Evolutionary conservation across 1,140 invertebrate species (phyloP).

Genomic region (Caenorhabditis inopinata): DNA sequence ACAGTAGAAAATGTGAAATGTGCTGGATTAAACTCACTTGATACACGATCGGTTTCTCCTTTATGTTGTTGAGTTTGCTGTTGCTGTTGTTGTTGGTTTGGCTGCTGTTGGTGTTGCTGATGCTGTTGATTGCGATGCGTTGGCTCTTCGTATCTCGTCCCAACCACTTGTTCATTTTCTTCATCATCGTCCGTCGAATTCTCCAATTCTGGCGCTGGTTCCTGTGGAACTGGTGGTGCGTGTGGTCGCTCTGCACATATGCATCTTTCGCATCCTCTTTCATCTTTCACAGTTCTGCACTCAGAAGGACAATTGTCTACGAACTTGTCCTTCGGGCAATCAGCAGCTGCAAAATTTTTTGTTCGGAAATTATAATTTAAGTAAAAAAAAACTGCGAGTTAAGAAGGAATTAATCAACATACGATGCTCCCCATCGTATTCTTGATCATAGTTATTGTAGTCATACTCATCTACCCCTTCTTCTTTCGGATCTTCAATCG

Average conservation of each 20-base stretch:
- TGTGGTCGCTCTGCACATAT: slow-evolving; percentile 41
- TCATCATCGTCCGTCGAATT: slow-evolving; percentile 35
- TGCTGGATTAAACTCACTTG: not conserved
- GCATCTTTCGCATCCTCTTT: slow-evolving; percentile 47
- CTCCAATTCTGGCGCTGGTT: slow-evolving; percentile 18
- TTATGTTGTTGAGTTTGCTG: too few species aligned
- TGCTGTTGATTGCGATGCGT: not conserved
- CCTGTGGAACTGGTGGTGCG: not conserved
- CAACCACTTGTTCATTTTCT: slow-evolving; percentile 18
- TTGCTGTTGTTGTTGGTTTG: not conserved
- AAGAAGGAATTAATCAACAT: too few species aligned
- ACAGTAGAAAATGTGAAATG: too few species aligned
- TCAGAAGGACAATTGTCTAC: slow-evolving; percentile 40
- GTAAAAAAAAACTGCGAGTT: not conserved
- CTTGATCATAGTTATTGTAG: slow-evolving; percentile 48
- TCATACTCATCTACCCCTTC: slow-evolving; percentile 42
- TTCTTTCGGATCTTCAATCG: slow-evolving; percentile 45
- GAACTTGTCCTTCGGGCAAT: slow-evolving; percentile 49
- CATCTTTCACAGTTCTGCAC: slow-evolving; percentile 42
- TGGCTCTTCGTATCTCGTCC: not conserved
- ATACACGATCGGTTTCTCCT: too few species aligned
- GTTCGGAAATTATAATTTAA: not conserved
- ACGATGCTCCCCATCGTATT: slow-evolving; percentile 40
- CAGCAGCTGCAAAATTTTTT: slow-evolving; percentile 8
- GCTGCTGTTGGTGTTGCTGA: not conserved